A percentile compares a stretch with the other conserved stretches of the same genome.
Conservation (phyloP, 2,888 invertebrate genomes). For the Nemotelus pantherinus region DNA sequence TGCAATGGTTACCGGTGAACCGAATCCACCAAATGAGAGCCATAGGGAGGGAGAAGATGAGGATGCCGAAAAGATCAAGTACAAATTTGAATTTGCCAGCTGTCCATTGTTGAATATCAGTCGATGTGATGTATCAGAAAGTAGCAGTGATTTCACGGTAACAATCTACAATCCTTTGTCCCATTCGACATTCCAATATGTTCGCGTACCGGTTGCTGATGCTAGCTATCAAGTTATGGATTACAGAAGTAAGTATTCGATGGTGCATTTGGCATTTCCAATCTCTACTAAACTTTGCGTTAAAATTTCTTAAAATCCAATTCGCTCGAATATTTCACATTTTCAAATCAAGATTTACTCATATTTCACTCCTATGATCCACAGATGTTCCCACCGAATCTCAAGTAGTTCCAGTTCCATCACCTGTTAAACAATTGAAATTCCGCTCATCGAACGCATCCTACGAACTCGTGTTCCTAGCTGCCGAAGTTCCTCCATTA, state of each 20-base stretch:
- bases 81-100: constrained; percentile 58
- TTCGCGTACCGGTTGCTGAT: constrained; percentile 71
- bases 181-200: constrained; percentile 68
- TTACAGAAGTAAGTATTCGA: constrained; percentile 58
- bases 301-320: too few species aligned
- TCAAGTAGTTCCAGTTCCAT: constrained; percentile 73
- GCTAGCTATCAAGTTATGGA: constrained; percentile 70
- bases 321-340: too few species aligned
- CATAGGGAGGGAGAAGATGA: background rate
- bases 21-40: background rate
- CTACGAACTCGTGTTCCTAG: constrained; percentile 77
- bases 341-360: too few species aligned
- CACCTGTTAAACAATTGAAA: constrained; percentile 68
- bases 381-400: constrained; percentile 58
- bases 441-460: constrained; percentile 72
- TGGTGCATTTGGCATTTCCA: too few species aligned
- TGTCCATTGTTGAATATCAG: constrained; percentile 79
- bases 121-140: constrained; percentile 74
- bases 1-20: constrained; percentile 47
- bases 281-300: too few species aligned
- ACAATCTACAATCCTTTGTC: constrained; percentile 85
- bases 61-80: constrained; percentile 39
- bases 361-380: background rate
- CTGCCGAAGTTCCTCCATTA: constrained; percentile 70
- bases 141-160: constrained; percentile 71